Evolutionary conservation across 2,797 vertebrate genomes (phyloP).

Genomic region (Scolopax rusticola): DNA sequence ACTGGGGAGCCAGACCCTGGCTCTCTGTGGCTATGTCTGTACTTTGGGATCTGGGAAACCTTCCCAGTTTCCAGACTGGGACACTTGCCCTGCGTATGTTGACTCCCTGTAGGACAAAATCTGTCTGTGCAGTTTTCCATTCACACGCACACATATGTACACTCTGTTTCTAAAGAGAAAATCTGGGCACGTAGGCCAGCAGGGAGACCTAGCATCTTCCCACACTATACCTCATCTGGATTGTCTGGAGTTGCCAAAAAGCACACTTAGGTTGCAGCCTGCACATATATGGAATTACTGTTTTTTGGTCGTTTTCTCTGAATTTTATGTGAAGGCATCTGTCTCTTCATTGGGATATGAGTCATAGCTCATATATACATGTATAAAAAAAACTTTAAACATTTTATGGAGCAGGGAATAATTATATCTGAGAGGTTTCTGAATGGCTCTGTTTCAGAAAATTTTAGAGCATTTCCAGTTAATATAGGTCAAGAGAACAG

Average conservation of each 20-base stretch:
- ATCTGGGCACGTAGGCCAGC: not conserved
- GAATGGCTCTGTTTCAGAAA: conserved; percentile 6
- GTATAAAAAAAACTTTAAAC: not conserved
- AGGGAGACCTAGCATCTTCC: not conserved
- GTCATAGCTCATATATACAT: not conserved
- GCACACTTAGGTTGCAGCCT: not conserved
- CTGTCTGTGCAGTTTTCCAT: conserved; percentile 23
- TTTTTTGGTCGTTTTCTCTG: not conserved
- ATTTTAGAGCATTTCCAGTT: conserved; percentile 24
- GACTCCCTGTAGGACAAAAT: conserved; percentile 34
- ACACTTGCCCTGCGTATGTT: not conserved
- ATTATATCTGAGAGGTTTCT: not conserved
- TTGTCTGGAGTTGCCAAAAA: not conserved
- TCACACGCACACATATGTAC: not conserved
- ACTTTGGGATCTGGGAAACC: conserved; percentile 50
- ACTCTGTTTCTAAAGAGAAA: conserved; percentile 7
- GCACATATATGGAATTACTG: not conserved
- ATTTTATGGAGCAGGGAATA: not conserved
- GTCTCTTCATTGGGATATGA: not conserved
- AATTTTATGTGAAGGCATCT: not conserved
- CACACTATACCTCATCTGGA: not conserved
- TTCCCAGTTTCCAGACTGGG: conserved; percentile 63
- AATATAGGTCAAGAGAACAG: conserved; percentile 37
- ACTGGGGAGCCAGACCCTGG: conserved; percentile 3
- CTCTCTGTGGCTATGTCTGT: conserved; percentile 19